Percentiles rank a stretch among this genome's conserved stretches.
Conservation (phyloP, 2,797 vertebrate species). For the Arrhamphus sclerolepis region DNA sequence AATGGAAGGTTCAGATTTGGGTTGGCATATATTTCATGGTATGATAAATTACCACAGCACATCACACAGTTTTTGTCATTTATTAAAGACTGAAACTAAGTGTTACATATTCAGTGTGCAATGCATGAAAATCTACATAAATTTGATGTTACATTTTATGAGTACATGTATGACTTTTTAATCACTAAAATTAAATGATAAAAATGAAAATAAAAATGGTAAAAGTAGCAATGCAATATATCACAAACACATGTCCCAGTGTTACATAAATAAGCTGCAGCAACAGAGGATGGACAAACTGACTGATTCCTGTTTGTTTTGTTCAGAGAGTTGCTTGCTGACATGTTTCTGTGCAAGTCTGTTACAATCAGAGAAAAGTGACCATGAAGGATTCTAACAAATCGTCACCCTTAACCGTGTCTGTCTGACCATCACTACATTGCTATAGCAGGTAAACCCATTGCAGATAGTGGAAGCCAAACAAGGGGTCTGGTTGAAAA, state of each 20-base stretch:
- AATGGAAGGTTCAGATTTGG: too few relatives aligned
- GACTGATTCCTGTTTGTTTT: slow-evolving; percentile 14
- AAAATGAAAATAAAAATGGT: too few relatives aligned
- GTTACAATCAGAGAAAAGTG: slow-evolving; percentile 44
- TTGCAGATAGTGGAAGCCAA: slow-evolving; percentile 44
- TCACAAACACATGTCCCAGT: background rate
- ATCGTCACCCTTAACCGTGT: slow-evolving; percentile 44
- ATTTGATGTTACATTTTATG: too few relatives aligned
- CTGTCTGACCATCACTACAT: slow-evolving; percentile 32
- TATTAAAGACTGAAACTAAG: too few relatives aligned
- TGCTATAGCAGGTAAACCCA: slow-evolving; percentile 32
- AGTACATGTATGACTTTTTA: too few relatives aligned
- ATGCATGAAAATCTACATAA: too few relatives aligned
- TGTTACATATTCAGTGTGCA: too few relatives aligned
- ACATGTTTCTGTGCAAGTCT: slow-evolving; percentile 41
- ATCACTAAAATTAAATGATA: too few relatives aligned
- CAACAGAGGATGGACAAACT: slow-evolving; percentile 8
- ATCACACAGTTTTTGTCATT: too few relatives aligned
- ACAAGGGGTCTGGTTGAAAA: slow-evolving; percentile 76
- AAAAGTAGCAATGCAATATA: too few relatives aligned
- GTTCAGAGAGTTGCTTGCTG: slow-evolving; percentile 7
- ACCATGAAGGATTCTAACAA: slow-evolving; percentile 52
- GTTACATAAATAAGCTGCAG: slow-evolving; percentile 34
- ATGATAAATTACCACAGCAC: too few relatives aligned
- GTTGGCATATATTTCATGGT: too few relatives aligned